Base-by-base conservation (phyloP, 2,113 vertebrate genomes). In the Ageneiosus marmoratus region DNA sequence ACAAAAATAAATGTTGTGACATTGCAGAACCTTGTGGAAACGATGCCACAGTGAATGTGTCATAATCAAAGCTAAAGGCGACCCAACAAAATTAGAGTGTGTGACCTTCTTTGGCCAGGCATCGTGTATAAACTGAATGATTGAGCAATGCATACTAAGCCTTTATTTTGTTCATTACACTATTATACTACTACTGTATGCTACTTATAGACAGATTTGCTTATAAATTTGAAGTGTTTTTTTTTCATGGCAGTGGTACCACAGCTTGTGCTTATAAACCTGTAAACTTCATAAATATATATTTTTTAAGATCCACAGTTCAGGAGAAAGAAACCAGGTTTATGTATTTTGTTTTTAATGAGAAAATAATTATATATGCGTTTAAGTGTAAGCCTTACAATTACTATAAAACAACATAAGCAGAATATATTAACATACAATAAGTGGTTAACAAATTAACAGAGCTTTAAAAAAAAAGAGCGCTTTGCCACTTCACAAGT, bases 361-460 rank as follows among this genome's bases (percentile, higher is more conserved):
- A 97, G 97, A 98, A 98, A 98, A 98, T 97, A 97, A 96, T 92
- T 93, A 95, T 96, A 96, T 95, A 94, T 92, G 95, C 94, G 94
- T 94, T 88, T 92, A 93, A 95, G 89, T 90, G 95, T 94, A 94
- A 94, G 94, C 92, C 94, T 94, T 96, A 97, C 94, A 96, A 93
- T 94, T 94, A 94, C 94, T 95, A 96, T 94, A 95, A 98, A 97
- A 96, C 88, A 91, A 91, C 92, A 92, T 82, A 95, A 96, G 95
- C 95, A 92, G 92, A 92, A 90, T 95, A 96, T 95, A 96, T 95
- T 93, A 94, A 94, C 94, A 94, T 92, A 94, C 86, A 92, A 69
- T 81, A 92, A 95, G 95, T 97, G 95, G 95, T 96, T 97, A 97
- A 96, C 94, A 96, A 95, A 94, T 90, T 90, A 91, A 81, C 89